A percentile compares a stretch with the other conserved stretches of the same genome.
phyloP scores from a whole-genome alignment of 2,113 vertebrate genomes.

The Plecturocebus donacophilus region DNA sequence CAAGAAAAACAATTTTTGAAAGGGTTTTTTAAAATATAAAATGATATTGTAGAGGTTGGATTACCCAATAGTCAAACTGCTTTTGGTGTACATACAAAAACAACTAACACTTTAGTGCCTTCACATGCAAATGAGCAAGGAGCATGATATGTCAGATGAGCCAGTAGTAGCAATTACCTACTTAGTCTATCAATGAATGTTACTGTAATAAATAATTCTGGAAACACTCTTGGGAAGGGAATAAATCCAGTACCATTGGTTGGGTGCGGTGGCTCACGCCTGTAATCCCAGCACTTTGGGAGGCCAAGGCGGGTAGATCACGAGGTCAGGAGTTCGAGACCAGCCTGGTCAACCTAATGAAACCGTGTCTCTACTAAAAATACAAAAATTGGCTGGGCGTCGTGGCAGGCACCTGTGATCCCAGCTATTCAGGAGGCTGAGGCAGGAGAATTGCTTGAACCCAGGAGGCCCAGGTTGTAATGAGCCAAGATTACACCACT shows the following conservation, averaged over 20 bases:
- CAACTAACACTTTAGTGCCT: neutral
- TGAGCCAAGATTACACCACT: too few relatives aligned
- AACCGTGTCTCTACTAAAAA: too few relatives aligned
- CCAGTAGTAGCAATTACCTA: neutral
- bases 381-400: too few relatives aligned
- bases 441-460: too few relatives aligned
- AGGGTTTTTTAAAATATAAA: neutral
- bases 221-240: neutral
- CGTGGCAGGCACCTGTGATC: too few relatives aligned
- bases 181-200: neutral
- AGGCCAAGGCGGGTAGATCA: too few relatives aligned
- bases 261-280: too few relatives aligned
- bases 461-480: too few relatives aligned
- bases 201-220: neutral
- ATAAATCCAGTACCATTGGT: neutral
- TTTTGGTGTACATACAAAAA: neutral
- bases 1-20: neutral
- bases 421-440: too few relatives aligned
- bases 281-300: too few relatives aligned
- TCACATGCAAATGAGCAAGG: neutral
- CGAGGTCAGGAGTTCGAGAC: too few relatives aligned
- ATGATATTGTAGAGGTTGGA: neutral
- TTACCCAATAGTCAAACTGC: neutral
- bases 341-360: too few relatives aligned
- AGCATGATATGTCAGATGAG: neutral